Evolutionary conservation across 2,113 vertebrate species (phyloP).

Genomic region (Xiphophorus maculatus): DNA sequence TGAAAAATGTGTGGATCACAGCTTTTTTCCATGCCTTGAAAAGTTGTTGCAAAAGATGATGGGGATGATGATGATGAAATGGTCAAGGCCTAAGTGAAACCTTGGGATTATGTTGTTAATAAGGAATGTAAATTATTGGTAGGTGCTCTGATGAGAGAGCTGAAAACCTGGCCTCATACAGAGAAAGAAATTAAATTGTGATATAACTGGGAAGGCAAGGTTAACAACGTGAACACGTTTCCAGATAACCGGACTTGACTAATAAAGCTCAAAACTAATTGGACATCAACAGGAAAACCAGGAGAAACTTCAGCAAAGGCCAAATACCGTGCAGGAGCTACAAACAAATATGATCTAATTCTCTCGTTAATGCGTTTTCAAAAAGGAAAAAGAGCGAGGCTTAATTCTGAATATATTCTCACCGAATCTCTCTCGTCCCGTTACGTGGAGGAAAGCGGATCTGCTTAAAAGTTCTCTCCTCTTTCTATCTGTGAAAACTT

Average conservation of each 20-base stretch:
- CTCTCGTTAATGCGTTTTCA: conserved; percentile 9
- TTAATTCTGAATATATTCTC: conserved; percentile 38
- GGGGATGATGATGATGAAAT: not conserved
- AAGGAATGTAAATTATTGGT: not conserved
- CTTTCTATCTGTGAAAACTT: not conserved
- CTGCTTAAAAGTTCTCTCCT: conserved; percentile 11
- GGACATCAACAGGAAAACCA: not conserved
- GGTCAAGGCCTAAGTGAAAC: not conserved
- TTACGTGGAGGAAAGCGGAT: conserved; percentile 11
- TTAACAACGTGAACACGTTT: not conserved
- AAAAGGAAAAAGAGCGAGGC: not conserved
- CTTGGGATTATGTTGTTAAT: not conserved
- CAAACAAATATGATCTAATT: not conserved
- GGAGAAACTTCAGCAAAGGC: not conserved
- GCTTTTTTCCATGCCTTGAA: not conserved
- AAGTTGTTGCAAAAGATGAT: not conserved
- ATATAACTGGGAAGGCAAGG: not conserved
- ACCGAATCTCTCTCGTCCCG: conserved; percentile 10
- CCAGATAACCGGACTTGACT: not conserved
- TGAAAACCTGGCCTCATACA: not conserved
- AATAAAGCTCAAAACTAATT: not conserved
- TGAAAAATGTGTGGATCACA: not conserved
- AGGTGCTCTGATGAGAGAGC: not conserved
- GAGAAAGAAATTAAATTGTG: not conserved
- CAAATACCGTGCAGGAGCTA: not conserved